These are phyloP conservation scores for Phrynosoma blainvillii DNA, from an alignment of 2,113 vertebrate species.

Conservation along the genomic window DNA sequence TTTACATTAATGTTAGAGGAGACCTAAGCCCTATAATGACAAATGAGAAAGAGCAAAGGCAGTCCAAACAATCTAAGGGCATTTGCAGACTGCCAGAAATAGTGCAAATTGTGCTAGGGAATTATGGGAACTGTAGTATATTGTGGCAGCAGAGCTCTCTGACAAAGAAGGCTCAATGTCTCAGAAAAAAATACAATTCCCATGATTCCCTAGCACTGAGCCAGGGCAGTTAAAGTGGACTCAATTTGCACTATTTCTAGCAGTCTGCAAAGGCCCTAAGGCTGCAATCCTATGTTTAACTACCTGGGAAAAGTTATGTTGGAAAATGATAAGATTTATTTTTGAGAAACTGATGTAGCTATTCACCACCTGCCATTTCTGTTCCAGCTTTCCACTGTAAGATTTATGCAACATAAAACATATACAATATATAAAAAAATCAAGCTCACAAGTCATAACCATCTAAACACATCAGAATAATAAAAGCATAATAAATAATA, in stretches of 20 bases:
- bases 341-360: neutral
- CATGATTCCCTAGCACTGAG: too few relatives aligned
- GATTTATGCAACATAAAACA: neutral
- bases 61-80: neutral
- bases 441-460: neutral
- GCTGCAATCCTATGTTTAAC: neutral
- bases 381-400: neutral
- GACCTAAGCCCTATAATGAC: neutral
- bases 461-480: neutral
- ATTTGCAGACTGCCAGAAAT: too few relatives aligned
- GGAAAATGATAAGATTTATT: neutral
- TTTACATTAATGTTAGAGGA: slow-evolving; percentile 1
- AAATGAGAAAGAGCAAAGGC: neutral
- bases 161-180: too few relatives aligned
- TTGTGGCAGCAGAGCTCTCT: too few relatives aligned
- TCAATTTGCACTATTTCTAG: too few relatives aligned
- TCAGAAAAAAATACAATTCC: too few relatives aligned
- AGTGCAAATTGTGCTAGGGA: too few relatives aligned
- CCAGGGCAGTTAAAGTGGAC: too few relatives aligned
- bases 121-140: too few relatives aligned
- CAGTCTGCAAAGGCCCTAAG: neutral
- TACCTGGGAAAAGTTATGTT: neutral
- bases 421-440: neutral
- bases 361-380: neutral
- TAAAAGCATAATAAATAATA: neutral